phyloP scores from a whole-genome alignment of 2,888 invertebrate genomes.

The Diplazon laetatorius region DNA sequence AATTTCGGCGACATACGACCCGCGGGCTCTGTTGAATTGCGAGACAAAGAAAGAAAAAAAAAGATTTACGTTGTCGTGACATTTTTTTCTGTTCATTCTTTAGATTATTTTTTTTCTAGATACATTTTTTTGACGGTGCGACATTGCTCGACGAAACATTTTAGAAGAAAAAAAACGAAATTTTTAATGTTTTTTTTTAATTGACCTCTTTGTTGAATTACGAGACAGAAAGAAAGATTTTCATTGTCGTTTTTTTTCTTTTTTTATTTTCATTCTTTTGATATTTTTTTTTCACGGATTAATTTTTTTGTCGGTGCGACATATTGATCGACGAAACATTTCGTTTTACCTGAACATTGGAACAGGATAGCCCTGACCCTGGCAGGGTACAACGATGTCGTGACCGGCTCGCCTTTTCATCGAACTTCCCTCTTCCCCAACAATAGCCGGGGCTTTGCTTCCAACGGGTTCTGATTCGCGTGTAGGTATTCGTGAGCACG shows the following conservation, averaged over 20 bases:
- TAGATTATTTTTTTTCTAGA: no score
- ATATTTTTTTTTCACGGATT: neutral
- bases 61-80: no score
- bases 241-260: no score
- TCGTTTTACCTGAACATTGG: constrained; percentile 88
- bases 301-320: no score
- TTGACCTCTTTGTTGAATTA: no score
- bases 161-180: no score
- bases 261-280: neutral
- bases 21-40: constrained; percentile 77
- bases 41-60: constrained; percentile 31
- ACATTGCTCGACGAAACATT: no score
- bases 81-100: no score
- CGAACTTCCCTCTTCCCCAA: constrained; percentile 83
- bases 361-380: constrained; percentile 88
- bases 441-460: constrained; percentile 84
- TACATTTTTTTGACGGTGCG: no score
- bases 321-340: neutral
- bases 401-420: constrained; percentile 81
- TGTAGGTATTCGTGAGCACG: constrained; percentile 1
- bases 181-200: no score
- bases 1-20: constrained; percentile 80
- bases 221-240: no score
- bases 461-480: constrained; percentile 83
- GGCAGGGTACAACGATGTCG: constrained; percentile 84